These are phyloP conservation scores for Paragorgia papillata DNA, from an alignment of 92 coral and sea anemone species.

Conservation along the genomic window DNA sequence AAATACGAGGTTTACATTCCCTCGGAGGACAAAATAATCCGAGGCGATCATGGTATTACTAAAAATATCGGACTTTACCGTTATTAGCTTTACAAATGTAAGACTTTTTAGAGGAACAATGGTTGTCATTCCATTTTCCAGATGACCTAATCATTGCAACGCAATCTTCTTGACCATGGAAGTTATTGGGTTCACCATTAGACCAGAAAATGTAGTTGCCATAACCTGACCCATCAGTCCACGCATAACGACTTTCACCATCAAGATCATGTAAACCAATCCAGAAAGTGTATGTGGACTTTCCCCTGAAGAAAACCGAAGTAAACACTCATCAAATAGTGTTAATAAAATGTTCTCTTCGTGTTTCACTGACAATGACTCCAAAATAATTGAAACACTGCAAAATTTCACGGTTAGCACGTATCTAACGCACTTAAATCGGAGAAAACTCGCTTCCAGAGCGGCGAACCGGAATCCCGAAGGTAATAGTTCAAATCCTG, in stretches of 20 bases:
- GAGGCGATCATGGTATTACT: too few relatives aligned
- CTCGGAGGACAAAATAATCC: too few relatives aligned
- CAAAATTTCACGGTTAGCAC: too few relatives aligned
- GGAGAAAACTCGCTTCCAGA: too few relatives aligned
- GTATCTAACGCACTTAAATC: too few relatives aligned
- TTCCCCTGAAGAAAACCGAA: background rate
- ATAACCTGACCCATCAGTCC: slow-evolving; percentile 77
- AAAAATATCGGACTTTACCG: too few relatives aligned
- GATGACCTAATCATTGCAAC: slow-evolving; percentile 47
- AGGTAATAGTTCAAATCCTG: too few relatives aligned
- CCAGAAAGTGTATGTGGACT: slow-evolving; percentile 50
- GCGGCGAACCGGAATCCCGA: too few relatives aligned
- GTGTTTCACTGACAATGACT: too few relatives aligned
- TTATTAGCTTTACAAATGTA: slow-evolving; percentile 81
- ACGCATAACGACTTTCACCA: slow-evolving; percentile 70
- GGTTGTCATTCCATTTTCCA: slow-evolving; percentile 92
- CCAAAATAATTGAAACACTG: too few relatives aligned
- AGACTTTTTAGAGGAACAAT: slow-evolving; percentile 59
- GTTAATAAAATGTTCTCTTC: too few relatives aligned
- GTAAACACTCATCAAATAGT: background rate
- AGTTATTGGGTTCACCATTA: slow-evolving; percentile 74
- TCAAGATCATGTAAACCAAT: slow-evolving; percentile 83
- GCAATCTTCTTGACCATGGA: slow-evolving; percentile 83
- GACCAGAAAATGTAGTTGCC: slow-evolving; percentile 15
- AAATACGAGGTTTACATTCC: too few relatives aligned